A percentile compares a stretch with the other conserved stretches of the same genome.
phyloP scores from a whole-genome alignment of 2,113 vertebrate species.

The Otus sunia region DNA sequence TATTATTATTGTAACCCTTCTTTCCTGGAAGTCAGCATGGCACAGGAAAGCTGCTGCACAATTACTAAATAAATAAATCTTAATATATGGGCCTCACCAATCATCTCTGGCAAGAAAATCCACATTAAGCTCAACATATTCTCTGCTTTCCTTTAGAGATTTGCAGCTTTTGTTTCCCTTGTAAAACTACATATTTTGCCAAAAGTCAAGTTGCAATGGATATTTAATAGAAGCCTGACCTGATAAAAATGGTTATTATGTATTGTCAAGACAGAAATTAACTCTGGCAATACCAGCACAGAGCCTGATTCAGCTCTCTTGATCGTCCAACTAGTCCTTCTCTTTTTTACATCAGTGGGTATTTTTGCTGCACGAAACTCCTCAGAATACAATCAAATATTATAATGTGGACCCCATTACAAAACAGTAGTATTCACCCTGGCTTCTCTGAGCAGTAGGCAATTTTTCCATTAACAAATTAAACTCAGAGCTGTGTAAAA shows the following conservation, averaged over 20 bases:
- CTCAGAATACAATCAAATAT: conserved; percentile 41
- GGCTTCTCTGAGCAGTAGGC: conserved; percentile 54
- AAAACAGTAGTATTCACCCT: conserved; percentile 49
- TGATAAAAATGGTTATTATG: conserved; percentile 38
- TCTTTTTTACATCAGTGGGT: conserved; percentile 30
- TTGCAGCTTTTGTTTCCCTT: conserved; percentile 47
- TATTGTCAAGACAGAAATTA: conserved; percentile 50
- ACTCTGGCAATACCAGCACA: conserved; percentile 12
- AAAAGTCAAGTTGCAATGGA: conserved; percentile 28
- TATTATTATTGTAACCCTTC: neutral
- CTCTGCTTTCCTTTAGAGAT: conserved; percentile 42
- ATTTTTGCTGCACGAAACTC: conserved; percentile 17
- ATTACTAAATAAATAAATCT: conserved; percentile 45
- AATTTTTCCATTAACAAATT: conserved; percentile 55
- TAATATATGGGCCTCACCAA: conserved; percentile 33
- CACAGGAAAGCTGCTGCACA: conserved; percentile 26
- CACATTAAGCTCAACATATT: neutral
- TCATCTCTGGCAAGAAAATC: conserved; percentile 47
- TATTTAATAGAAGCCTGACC: conserved; percentile 50
- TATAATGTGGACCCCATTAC: conserved; percentile 40
- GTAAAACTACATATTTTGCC: conserved; percentile 38
- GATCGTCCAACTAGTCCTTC: neutral
- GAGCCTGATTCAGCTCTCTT: neutral
- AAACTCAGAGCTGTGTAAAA: conserved; percentile 19
- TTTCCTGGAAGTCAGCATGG: conserved; percentile 8